These are phyloP conservation scores for Aquatica leii DNA, from an alignment of 2,888 invertebrate species.

Conservation along the genomic window DNA sequence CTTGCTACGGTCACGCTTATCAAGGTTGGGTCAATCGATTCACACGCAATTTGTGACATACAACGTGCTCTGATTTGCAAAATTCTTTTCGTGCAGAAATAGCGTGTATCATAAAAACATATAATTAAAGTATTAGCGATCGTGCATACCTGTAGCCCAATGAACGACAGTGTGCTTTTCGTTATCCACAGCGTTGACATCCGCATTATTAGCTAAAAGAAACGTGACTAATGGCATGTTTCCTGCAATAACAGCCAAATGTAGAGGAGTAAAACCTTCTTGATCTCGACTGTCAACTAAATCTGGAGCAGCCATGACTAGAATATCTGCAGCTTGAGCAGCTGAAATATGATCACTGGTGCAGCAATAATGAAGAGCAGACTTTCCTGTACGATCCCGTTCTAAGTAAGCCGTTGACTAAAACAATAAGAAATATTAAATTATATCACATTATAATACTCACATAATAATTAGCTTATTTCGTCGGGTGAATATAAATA, in stretches of 20 bases:
- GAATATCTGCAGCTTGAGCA: constrained; percentile 69
- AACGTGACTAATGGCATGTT: constrained; percentile 87
- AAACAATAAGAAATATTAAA: constrained; percentile 39
- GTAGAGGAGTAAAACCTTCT: constrained; percentile 94
- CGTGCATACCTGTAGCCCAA: constrained; percentile 91
- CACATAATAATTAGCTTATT: no score
- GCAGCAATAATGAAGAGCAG: constrained; percentile 91
- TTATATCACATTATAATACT: background rate
- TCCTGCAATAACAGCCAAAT: constrained; percentile 94
- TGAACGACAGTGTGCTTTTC: constrained; percentile 96
- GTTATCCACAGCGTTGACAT: constrained; percentile 89
- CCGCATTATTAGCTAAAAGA: constrained; percentile 86
- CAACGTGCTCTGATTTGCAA: background rate
- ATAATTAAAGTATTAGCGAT: background rate
- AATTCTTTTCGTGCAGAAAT: background rate
- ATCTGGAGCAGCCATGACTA: constrained; percentile 87
- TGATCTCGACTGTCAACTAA: constrained; percentile 86
- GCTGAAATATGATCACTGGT: constrained; percentile 62
- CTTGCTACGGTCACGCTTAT: constrained; percentile 41
- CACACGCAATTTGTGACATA: constrained; percentile 13
- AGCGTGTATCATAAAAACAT: background rate
- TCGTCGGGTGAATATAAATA: no score
- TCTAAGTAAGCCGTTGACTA: constrained; percentile 71
- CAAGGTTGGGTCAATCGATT: constrained; percentile 42
- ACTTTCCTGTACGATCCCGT: constrained; percentile 83